Evolutionary conservation across 2,797 vertebrate genomes (phyloP).

Genomic region (Rhinoraja longicauda): DNA sequence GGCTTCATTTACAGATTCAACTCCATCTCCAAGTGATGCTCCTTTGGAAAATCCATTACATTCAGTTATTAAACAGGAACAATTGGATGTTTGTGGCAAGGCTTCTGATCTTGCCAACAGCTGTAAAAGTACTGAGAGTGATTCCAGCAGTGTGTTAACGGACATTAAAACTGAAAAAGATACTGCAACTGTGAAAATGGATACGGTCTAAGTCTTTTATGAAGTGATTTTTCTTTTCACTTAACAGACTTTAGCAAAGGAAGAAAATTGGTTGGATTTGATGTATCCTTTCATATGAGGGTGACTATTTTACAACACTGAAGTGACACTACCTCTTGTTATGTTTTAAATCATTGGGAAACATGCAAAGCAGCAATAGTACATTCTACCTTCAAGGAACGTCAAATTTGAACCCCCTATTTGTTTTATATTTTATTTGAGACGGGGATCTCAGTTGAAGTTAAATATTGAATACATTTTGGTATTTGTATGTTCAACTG

Average conservation of each 20-base stretch:
- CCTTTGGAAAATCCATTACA: slow-evolving; percentile 83
- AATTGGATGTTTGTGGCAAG: slow-evolving; percentile 56
- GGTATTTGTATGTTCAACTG: slow-evolving; percentile 87
- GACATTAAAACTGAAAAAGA: slow-evolving; percentile 68
- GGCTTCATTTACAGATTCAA: slow-evolving; percentile 78
- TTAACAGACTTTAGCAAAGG: slow-evolving; percentile 40
- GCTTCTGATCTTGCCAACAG: slow-evolving; percentile 51
- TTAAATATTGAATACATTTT: slow-evolving; percentile 92
- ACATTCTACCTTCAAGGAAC: slow-evolving; percentile 22
- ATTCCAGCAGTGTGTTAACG: slow-evolving; percentile 58
- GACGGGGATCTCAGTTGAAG: slow-evolving; percentile 70
- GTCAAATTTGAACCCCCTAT: slow-evolving; percentile 31
- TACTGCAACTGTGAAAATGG: slow-evolving; percentile 55
- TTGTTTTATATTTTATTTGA: slow-evolving; percentile 54
- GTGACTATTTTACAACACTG: slow-evolving; percentile 22
- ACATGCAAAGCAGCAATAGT: slow-evolving; percentile 46
- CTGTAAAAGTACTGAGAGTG: slow-evolving; percentile 60
- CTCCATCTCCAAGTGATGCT: slow-evolving; percentile 86
- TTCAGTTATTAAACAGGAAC: slow-evolving; percentile 74
- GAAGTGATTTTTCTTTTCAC: slow-evolving; percentile 50
- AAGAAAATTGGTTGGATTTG: slow-evolving; percentile 45
- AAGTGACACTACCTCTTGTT: slow-evolving; percentile 52
- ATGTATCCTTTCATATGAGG: slow-evolving; percentile 50
- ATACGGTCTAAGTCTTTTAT: slow-evolving; percentile 57
- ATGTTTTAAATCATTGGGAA: slow-evolving; percentile 55